These are phyloP conservation scores for Pachyuromys duprasi DNA, from an alignment of 2,797 vertebrate species.

Conservation along the genomic window DNA sequence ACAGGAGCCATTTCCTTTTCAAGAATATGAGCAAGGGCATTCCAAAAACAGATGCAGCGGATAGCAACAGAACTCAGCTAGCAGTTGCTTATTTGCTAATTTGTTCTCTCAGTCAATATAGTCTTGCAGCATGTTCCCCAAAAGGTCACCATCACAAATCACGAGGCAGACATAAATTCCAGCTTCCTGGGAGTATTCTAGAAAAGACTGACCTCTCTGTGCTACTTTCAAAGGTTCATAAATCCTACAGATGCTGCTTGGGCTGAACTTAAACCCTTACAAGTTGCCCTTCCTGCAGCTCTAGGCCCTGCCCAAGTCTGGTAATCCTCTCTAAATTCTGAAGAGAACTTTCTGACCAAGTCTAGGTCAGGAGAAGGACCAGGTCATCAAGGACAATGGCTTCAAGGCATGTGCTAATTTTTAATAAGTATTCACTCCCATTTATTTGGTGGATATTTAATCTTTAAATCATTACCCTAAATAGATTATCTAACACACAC, in stretches of 20 bases:
- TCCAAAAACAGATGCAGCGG: background rate
- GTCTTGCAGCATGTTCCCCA: background rate
- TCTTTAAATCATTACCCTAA: constrained; percentile 41
- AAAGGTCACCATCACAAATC: background rate
- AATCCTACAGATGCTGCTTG: background rate
- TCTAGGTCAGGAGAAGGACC: background rate
- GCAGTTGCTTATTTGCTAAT: background rate
- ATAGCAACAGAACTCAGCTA: background rate
- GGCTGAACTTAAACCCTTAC: background rate
- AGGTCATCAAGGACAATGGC: background rate
- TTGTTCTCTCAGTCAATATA: background rate
- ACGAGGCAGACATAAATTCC: background rate
- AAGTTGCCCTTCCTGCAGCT: background rate
- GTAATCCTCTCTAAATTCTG: background rate
- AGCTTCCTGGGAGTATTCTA: constrained; percentile 10
- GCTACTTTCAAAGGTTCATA: background rate
- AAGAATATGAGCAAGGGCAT: background rate
- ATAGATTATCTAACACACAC: background rate
- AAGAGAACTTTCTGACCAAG: constrained; percentile 12
- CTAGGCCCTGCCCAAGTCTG: background rate
- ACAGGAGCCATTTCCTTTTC: background rate
- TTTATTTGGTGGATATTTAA: background rate
- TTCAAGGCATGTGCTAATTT: background rate
- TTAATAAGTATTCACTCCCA: background rate
- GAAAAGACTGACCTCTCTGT: constrained; percentile 3